Conservation (phyloP, 1,140 invertebrate species). For the Cydia amplana region DNA sequence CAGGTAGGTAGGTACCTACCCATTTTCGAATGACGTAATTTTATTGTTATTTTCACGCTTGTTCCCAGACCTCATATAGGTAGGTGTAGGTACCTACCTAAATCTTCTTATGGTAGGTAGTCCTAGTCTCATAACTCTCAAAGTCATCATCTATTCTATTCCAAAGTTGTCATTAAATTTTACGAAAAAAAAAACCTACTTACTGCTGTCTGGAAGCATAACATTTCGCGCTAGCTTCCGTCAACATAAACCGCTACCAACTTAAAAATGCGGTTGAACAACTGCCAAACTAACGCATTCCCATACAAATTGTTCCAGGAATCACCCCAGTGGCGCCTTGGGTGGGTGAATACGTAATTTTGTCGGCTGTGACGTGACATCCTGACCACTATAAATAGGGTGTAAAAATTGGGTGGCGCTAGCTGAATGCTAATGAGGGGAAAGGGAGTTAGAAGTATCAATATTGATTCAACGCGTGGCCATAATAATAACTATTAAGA, state of each 20-base stretch:
- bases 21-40: slow-evolving; percentile 19
- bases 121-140: too few species aligned
- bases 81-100: too few species aligned
- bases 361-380: slow-evolving; percentile 36
- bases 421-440: slow-evolving; percentile 6
- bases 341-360: not conserved
- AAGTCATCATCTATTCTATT: too few species aligned
- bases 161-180: too few species aligned
- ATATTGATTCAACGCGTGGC: not conserved
- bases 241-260: slow-evolving; percentile 29
- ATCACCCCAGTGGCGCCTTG: not conserved
- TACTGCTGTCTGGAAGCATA: too few species aligned
- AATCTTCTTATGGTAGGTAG: not conserved
- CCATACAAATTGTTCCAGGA: not conserved
- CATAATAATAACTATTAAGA: too few species aligned
- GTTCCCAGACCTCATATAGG: not conserved
- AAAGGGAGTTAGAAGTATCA: not conserved
- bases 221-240: slow-evolving; percentile 39
- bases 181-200: too few species aligned
- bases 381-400: not conserved
- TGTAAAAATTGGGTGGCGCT: not conserved
- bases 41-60: not conserved
- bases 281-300: slow-evolving; percentile 4
- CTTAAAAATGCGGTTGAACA: not conserved
- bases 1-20: not conserved